Evolutionary conservation across 2,797 vertebrate species (phyloP), one percentile per base, ranked within the genome.

Genomic region (Leontocebus nigricollis): DNA sequence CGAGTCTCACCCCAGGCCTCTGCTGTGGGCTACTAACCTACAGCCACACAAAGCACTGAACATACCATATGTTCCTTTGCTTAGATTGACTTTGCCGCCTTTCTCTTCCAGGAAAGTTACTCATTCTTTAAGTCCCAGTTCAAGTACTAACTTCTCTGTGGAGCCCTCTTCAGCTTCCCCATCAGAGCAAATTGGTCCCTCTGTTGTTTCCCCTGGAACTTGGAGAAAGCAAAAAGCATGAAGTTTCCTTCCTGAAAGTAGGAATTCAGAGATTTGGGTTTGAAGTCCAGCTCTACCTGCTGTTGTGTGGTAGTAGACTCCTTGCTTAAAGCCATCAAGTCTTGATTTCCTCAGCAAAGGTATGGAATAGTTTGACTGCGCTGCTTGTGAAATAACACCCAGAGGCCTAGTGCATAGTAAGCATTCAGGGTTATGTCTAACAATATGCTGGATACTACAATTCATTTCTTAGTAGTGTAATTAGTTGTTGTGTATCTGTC

Each of bases 201-300:
- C 26, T 1, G 6, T 4, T 76, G 39, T 39, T 9, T 44, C 5
- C 26, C 4, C 10, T 8, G 30, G 27, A 55, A 39, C n/a, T 0
- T 2, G 36, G 76, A 27, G 67, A 85, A 33, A 48, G 14, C 59
- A 46, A 50, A 64, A 83, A 10, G 5, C 8, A 19, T 4, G 26
- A 2, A 17, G 20, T 59, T 75, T 12, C 15, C 14, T 36, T 70
- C 14, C 17, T 5, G 57, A 14, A 26, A 48, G 5, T 30, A 17
- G 14, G 44, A 77, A 81, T 77, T 48, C 39, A 52, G 75, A 52
- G 36, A 1, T 24, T 64, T 39, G 24, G 13, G 15, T 39, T 39
- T n/a, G 75, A 93, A 86, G 70, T 17, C n/a, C 39, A 92, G 17
- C 4, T 83, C 44, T 33, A 13, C 41, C 4, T 13, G 15, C 36